These are phyloP conservation scores for Eupelmus urozonus DNA, from an alignment of 2,888 invertebrate species.

Conservation along the genomic window DNA sequence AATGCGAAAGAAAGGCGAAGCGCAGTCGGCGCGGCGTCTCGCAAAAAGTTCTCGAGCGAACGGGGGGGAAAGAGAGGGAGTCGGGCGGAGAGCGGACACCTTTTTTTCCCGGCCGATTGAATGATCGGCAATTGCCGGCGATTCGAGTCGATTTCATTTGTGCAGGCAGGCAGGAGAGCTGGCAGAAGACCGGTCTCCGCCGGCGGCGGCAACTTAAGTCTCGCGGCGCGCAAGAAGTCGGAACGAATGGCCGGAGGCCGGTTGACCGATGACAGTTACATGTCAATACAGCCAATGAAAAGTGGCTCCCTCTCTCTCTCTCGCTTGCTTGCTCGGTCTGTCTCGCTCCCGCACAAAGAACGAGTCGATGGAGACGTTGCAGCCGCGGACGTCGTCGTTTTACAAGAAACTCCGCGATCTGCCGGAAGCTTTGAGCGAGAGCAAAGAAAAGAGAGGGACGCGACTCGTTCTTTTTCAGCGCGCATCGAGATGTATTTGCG, in stretches of 20 bases:
- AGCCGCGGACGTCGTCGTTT: too few relatives aligned
- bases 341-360: constrained; percentile 38
- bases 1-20: neutral
- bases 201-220: constrained; percentile 38
- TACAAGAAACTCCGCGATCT: constrained; percentile 52
- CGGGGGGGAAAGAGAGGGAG: constrained; percentile 16
- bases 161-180: neutral
- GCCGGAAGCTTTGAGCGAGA: constrained; percentile 59
- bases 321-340: constrained; percentile 6
- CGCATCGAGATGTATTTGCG: neutral
- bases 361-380: constrained; percentile 53
- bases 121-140: constrained; percentile 60
- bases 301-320: constrained; percentile 63
- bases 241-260: constrained; percentile 60
- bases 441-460: constrained; percentile 38
- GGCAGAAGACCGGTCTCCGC: constrained; percentile 10
- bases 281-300: constrained; percentile 75
- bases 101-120: constrained; percentile 58
- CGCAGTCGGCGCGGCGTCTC: neutral
- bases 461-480: constrained; percentile 11
- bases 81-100: constrained; percentile 29
- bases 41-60: neutral
- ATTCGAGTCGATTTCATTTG: constrained; percentile 60
- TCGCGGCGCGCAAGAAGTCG: constrained; percentile 58
- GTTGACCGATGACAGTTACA: constrained; percentile 74